Conservation (phyloP, 2,888 invertebrate species). For the Sthenelais limicola region DNA sequence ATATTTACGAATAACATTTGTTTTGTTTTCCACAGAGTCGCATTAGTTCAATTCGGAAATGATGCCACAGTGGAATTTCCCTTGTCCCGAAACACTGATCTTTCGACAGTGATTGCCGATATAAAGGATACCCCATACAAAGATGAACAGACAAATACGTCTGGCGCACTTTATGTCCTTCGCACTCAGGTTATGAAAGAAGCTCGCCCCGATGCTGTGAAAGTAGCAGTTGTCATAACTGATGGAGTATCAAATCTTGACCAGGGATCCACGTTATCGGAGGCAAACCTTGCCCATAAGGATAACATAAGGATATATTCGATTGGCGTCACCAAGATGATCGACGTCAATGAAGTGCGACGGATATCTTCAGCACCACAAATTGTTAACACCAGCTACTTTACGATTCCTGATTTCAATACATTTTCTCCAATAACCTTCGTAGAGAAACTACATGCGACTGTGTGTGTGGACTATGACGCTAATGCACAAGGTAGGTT, state of each 20-base stretch:
- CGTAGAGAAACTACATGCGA: background rate
- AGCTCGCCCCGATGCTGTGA: background rate
- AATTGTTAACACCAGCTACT: background rate
- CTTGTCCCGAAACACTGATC: no score
- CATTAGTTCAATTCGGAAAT: no score
- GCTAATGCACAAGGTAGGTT: no score
- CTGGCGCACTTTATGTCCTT: background rate
- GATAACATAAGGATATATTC: background rate
- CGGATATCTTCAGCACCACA: slow-evolving; percentile 3
- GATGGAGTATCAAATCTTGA: slow-evolving; percentile 5
- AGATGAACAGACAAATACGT: slow-evolving; percentile 17
- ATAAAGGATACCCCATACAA: no score
- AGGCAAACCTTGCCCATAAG: background rate
- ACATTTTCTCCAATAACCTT: background rate
- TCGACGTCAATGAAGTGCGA: slow-evolving; percentile 12
- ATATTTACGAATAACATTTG: no score
- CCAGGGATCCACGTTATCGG: background rate
- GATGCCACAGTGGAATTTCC: no score
- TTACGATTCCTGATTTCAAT: background rate
- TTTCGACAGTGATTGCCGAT: no score
- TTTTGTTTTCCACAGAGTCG: no score
- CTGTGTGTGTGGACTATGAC: background rate
- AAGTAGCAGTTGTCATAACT: slow-evolving; percentile 2
- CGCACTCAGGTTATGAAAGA: background rate
- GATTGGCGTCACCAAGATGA: background rate